A percentile compares a stretch with the other conserved stretches of the same genome.
Conservation (phyloP, 2,888 invertebrate species). For the Troides helena region DNA sequence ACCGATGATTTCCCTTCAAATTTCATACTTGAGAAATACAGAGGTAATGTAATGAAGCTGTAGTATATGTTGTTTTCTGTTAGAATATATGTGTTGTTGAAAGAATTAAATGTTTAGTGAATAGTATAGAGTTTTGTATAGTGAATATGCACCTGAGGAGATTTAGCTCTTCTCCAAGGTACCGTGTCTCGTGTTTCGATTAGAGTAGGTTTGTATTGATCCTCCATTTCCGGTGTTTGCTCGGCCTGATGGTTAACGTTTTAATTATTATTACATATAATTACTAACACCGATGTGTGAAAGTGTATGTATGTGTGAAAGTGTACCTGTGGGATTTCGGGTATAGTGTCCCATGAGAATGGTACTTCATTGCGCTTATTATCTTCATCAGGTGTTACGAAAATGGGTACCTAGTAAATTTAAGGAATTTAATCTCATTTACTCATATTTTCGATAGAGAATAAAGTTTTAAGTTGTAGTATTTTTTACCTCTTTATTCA, state of each 20-base stretch:
- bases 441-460: not conserved
- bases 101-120: not conserved
- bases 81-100: not conserved
- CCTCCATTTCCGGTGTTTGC: constrained; percentile 71
- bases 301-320: not conserved
- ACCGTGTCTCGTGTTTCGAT: constrained; percentile 56
- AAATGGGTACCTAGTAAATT: constrained; percentile 54
- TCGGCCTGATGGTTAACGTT: constrained; percentile 56
- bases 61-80: not conserved
- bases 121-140: constrained; percentile 5
- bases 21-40: not conserved
- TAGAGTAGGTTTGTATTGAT: constrained; percentile 67
- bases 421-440: not conserved
- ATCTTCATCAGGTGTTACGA: constrained; percentile 54
- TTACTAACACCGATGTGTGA: not conserved
- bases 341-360: constrained; percentile 73
- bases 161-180: constrained; percentile 66
- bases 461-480: not conserved
- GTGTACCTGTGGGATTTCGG: constrained; percentile 74
- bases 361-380: constrained; percentile 56
- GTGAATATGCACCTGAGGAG: constrained; percentile 61
- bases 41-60: not conserved
- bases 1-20: constrained; percentile 38
- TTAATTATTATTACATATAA: constrained; percentile 14
- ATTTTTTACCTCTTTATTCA: constrained; percentile 46